Evolutionary conservation across 1,140 invertebrate genomes (phyloP).

Genomic region (Scaptodrosophila lebanonensis): DNA sequence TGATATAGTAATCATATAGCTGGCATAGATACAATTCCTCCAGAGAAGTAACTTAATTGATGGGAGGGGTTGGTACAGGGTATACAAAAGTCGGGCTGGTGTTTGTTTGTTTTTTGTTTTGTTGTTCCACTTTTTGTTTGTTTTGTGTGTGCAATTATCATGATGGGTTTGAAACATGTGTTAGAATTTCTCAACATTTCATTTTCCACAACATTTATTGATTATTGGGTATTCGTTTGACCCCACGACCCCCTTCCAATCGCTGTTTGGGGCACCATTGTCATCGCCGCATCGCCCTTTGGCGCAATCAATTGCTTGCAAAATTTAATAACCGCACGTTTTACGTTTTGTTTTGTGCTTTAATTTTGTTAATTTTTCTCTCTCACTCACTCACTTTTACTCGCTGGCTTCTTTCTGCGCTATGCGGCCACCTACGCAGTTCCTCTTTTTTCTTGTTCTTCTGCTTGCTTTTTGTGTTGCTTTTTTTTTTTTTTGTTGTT

Average conservation of each 20-base stretch:
- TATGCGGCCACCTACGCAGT: neutral
- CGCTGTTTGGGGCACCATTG: too few species aligned
- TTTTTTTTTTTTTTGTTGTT: neutral
- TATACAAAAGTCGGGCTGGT: too few species aligned
- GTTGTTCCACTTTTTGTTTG: too few species aligned
- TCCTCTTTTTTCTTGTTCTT: neutral
- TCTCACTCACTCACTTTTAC: neutral
- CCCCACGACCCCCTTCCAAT: neutral
- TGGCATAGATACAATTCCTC: too few species aligned
- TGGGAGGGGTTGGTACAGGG: too few species aligned
- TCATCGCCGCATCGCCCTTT: too few species aligned
- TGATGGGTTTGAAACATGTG: conserved; percentile 51
- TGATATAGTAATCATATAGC: too few species aligned
- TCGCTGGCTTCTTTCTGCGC: neutral
- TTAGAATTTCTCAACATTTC: conserved; percentile 56
- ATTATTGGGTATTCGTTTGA: conserved; percentile 45
- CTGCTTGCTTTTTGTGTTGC: conserved; percentile 6
- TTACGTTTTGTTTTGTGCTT: conserved; percentile 43
- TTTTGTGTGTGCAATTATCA: too few species aligned
- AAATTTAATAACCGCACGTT: conserved; percentile 56
- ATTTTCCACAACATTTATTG: conserved; percentile 68
- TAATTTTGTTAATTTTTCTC: conserved; percentile 44
- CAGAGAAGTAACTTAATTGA: too few species aligned
- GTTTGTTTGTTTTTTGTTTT: too few species aligned
- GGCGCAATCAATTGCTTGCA: conserved; percentile 62